Percentiles rank a stretch among this genome's conserved stretches.
Conservation (phyloP, 2,797 vertebrate species). For the Hippocampus kuda region DNA sequence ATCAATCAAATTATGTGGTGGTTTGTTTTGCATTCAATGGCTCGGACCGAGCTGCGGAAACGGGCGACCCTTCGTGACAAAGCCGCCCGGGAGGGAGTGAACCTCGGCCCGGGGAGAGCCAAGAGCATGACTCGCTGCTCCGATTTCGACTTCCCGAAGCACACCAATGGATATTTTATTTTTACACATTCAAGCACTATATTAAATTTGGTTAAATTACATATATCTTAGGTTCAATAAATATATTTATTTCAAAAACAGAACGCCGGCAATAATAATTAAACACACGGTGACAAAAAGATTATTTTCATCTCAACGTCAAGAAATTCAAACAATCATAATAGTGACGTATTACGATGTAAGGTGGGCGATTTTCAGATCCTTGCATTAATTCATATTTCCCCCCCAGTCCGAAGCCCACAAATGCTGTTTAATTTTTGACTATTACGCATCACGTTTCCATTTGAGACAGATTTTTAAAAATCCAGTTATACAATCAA, state of each 20-base stretch:
- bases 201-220: background rate
- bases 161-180: background rate
- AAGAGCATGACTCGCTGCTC: slow-evolving; percentile 6
- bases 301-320: background rate
- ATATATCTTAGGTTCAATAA: background rate
- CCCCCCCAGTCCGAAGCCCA: background rate
- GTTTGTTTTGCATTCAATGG: background rate
- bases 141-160: background rate
- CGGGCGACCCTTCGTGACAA: slow-evolving; percentile 35
- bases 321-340: background rate
- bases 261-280: background rate
- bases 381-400: slow-evolving; percentile 9
- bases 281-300: background rate
- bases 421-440: slow-evolving; percentile 2
- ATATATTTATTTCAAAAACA: background rate
- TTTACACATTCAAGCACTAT: background rate
- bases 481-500: background rate
- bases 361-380: background rate
- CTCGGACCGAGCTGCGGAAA: slow-evolving; percentile 26
- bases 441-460: background rate
- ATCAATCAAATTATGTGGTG: slow-evolving; percentile 32
- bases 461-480: background rate
- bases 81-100: slow-evolving; percentile 46
- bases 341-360: background rate
- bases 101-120: slow-evolving; percentile 31